Evolutionary conservation across 2,888 invertebrate species (phyloP).

Genomic region (Eupithecia pulchellata): DNA sequence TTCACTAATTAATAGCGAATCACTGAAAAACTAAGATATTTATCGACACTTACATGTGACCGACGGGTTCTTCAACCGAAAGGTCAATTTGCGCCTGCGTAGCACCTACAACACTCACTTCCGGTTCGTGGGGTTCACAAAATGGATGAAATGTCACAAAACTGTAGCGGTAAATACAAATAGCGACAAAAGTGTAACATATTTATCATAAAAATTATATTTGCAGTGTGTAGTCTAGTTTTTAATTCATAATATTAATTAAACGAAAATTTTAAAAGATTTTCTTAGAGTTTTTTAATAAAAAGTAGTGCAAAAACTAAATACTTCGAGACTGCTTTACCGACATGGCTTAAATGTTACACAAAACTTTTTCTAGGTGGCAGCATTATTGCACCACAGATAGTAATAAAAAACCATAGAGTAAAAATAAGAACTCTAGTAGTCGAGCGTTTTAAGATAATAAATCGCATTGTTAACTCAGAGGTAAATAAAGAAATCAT

Average conservation of each 20-base stretch:
- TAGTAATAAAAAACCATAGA: slow-evolving; percentile 24
- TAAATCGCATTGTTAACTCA: not conserved
- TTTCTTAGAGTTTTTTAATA: not conserved
- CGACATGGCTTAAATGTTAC: slow-evolving; percentile 26
- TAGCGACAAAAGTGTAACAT: not conserved
- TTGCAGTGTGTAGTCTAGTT: not conserved
- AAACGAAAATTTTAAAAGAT: not conserved
- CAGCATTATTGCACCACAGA: slow-evolving; percentile 26
- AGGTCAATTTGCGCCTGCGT: slow-evolving; percentile 91
- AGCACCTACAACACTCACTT: slow-evolving; percentile 85
- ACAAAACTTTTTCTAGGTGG: slow-evolving; percentile 27
- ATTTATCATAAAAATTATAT: not conserved
- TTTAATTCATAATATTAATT: not conserved
- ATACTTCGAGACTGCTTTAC: slow-evolving; percentile 28
- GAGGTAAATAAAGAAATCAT: too few species aligned
- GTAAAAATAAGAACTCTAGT: not conserved
- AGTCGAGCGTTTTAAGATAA: not conserved
- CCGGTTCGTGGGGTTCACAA: slow-evolving; percentile 83
- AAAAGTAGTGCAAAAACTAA: slow-evolving; percentile 28
- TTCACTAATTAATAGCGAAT: slow-evolving; percentile 74
- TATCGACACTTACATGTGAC: slow-evolving; percentile 94
- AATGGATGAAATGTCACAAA: slow-evolving; percentile 68
- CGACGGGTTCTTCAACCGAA: slow-evolving; percentile 95
- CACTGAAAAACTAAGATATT: slow-evolving; percentile 84
- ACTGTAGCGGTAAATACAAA: slow-evolving; percentile 71